Percentiles rank a stretch among this genome's conserved stretches.
Evolutionary conservation across 1,140 invertebrate genomes (phyloP).

Genomic region (Aethina tumida): DNA sequence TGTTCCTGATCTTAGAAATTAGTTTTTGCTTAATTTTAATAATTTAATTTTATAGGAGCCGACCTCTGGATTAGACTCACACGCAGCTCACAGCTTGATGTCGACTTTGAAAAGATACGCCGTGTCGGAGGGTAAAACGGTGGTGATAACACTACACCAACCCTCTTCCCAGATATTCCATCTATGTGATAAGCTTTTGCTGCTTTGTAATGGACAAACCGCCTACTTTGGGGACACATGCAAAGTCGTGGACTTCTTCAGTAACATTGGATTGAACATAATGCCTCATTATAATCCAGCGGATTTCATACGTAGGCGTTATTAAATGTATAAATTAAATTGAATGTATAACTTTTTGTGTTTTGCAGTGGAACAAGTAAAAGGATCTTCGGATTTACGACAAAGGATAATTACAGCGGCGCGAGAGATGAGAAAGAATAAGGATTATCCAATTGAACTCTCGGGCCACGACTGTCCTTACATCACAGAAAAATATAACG

Average conservation of each 20-base stretch:
- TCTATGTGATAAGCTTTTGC: conserved; percentile 72
- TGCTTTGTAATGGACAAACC: conserved; percentile 66
- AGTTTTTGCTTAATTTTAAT: conserved; percentile 1
- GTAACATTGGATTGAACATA: conserved; percentile 60
- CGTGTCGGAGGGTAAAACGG: conserved; percentile 66
- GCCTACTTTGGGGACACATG: conserved; percentile 72
- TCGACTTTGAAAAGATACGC: conserved; percentile 64
- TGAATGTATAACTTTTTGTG: conserved; percentile 9
- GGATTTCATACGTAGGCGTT: conserved; percentile 79
- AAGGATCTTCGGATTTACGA: conserved; percentile 55
- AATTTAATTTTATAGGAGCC: conserved; percentile 55
- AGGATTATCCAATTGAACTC: conserved; percentile 47
- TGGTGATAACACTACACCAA: conserved; percentile 77
- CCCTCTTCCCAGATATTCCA: conserved; percentile 84
- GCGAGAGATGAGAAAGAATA: conserved; percentile 44
- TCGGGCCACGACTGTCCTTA: conserved; percentile 28
- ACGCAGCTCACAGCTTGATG: conserved; percentile 69
- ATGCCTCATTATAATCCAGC: conserved; percentile 78
- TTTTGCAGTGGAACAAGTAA: conserved; percentile 65
- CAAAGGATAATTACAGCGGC: conserved; percentile 60
- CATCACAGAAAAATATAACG: conserved; percentile 29
- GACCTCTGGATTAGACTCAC: conserved; percentile 76
- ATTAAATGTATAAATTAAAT: too few species aligned
- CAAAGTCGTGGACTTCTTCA: conserved; percentile 69
- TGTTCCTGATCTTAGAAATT: too few species aligned